Conservation (phyloP, 1,140 invertebrate species). For the Magallana ariakensis region DNA sequence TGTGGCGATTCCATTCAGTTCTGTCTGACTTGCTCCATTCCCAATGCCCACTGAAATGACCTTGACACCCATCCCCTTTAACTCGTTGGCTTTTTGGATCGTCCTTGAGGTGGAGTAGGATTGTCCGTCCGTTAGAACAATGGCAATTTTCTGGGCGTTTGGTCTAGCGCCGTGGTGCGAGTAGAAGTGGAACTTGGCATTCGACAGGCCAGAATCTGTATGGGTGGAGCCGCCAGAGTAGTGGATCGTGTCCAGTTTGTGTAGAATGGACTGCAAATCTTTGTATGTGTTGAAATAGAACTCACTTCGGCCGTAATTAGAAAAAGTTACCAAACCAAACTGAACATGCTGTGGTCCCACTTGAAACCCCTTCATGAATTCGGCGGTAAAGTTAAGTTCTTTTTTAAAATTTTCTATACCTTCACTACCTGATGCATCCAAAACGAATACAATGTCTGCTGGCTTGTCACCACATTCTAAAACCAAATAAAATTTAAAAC, state of each 20-base stretch:
- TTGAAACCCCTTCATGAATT: conserved; percentile 62
- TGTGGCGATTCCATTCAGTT: conserved; percentile 60
- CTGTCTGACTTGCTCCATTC: conserved; percentile 39
- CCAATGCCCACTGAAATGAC: conserved; percentile 64
- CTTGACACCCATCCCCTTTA: conserved; percentile 51
- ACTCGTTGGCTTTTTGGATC: conserved; percentile 48
- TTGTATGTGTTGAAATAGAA: conserved; percentile 63
- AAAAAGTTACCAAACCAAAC: conserved; percentile 61
- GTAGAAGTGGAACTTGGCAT: conserved; percentile 58
- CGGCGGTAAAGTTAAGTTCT: conserved; percentile 64
- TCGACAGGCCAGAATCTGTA: conserved; percentile 58
- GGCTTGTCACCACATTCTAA: conserved; percentile 56
- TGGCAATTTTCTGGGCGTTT: conserved; percentile 57
- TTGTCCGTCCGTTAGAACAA: conserved; percentile 64
- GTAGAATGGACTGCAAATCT: conserved; percentile 51
- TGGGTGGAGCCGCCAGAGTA: conserved; percentile 58
- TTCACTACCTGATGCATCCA: conserved; percentile 66
- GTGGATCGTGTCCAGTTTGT: conserved; percentile 39
- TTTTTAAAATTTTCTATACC: conserved; percentile 61
- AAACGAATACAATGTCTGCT: conserved; percentile 68
- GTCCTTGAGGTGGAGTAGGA: conserved; percentile 56
- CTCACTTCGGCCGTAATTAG: conserved; percentile 45
- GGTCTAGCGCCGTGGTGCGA: conserved; percentile 53
- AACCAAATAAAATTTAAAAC: not conserved
- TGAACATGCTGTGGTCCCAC: conserved; percentile 58